These are phyloP conservation scores for Cydia strobilella DNA, from an alignment of 1,140 invertebrate genomes.

Conservation along the genomic window DNA sequence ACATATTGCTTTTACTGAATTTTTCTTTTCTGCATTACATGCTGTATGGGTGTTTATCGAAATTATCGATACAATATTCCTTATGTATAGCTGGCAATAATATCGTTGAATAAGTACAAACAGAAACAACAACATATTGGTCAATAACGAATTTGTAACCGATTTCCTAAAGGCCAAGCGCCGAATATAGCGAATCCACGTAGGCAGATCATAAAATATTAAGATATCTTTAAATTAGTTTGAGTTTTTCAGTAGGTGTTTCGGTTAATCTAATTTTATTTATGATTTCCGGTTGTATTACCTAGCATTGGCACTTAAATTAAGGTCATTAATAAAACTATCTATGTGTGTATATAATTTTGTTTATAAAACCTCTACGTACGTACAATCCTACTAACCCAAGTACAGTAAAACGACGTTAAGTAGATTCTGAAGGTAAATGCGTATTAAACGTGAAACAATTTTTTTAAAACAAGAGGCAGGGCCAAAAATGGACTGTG, in stretches of 20 bases:
- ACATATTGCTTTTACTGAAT: neutral
- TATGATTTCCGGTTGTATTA: neutral
- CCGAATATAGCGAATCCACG: slow-evolving; percentile 25
- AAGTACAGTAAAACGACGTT: too few relatives aligned
- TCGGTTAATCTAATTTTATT: neutral
- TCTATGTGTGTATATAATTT: neutral
- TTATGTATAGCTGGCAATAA: neutral
- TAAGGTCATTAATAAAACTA: neutral
- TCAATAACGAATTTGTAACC: slow-evolving; percentile 8
- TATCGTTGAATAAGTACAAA: slow-evolving; percentile 2
- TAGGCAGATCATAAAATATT: slow-evolving; percentile 18
- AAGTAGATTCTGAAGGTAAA: too few relatives aligned
- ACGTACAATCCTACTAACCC: too few relatives aligned
- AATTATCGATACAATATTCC: neutral
- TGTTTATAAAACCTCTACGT: too few relatives aligned
- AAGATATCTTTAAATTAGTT: neutral
- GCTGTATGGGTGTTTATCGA: neutral
- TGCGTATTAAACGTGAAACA: too few relatives aligned
- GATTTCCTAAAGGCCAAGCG: slow-evolving; percentile 12
- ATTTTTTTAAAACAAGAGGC: too few relatives aligned
- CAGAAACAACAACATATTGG: slow-evolving; percentile 1
- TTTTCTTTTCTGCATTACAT: neutral
- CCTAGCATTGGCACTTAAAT: neutral
- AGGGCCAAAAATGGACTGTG: too few relatives aligned
- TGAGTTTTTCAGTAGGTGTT: slow-evolving; percentile 16